Evolutionary conservation across 2,113 vertebrate genomes (phyloP), one percentile per base, ranked within the genome.

Genomic region (Paramisgurnus dabryanus): DNA sequence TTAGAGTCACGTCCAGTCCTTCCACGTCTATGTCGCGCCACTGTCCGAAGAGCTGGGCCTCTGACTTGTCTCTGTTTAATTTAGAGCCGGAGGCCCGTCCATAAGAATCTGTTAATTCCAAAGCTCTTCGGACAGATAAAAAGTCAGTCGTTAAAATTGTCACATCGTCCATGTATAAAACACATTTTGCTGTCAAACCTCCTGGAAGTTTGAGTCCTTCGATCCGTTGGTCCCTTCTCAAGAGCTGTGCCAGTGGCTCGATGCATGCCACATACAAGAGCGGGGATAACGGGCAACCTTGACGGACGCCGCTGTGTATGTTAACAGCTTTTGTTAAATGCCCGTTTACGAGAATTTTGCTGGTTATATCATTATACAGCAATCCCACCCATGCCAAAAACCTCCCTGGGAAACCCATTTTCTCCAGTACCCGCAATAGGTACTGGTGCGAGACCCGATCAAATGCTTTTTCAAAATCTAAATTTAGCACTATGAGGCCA

Each of bases 171-270:
- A 27, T 27, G 27, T 27, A 27, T 27, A 27, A 27, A 27, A 27
- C 27, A 27, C 27, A 27, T 3, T 55, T 79, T 6, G 15, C 68
- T 0, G 57, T 45, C 40, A 80, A 13, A 27, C 82, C 71, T 4
- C 77, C 77, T 15, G 39, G 71, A 0, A 80, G 6, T 12, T 63
- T 15, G 0, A 78, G 53, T 43, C 70, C 76, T n/a, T 13, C 69
- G 8, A 83, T 68, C 70, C 70, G 50, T 79, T 79, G 17, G 11
- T 83, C 70, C 76, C 27, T 83, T 78, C 61, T 82, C 75, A 82
- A 73, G 2, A 78, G 12, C 68, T 78, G 60, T 58, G 65, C 75
- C 43, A 82, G 39, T 10, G 75, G 74, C 13, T 77, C 65, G 3
- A 69, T 76, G 18, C 72, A 49, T 7, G 12, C 34, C 17, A 65